Evolutionary conservation across 2,113 vertebrate genomes (phyloP), one percentile per base, ranked within the genome.

Genomic region (Burhinus bistriatus): DNA sequence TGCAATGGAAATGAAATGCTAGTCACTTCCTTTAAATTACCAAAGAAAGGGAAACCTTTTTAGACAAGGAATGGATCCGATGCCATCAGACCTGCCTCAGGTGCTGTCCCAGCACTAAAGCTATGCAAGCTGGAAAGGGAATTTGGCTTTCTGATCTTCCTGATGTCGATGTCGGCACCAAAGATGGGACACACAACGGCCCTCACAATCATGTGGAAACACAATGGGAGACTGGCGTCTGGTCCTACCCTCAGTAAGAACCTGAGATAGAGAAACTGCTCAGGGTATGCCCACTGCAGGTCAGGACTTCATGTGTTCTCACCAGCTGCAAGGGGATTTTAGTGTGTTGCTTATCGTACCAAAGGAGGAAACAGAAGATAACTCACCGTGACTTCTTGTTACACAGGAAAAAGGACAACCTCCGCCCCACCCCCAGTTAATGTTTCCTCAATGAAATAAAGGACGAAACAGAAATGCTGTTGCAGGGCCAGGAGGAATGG

Each of bases 401-500:
- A 8, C 14, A 36, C 2, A 59, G 30, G 26, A 38, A 38, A 23
- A 54, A 71, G 23, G 36, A 61, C 36, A 30, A 3, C 17, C 23
- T n/a, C 22, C 29, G 4, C 27, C 40, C 4, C 14, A 14, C 27
- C 26, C 6, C 17, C 49, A 26, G 3, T 12, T n/a, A 76, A 38
- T 2, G 8, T 29, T 57, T 64, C 49, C 91, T 34, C 0, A 1
- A 8, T 15, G 38, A 75, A 88, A 54, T 4, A 21, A 42, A 0
- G 32, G 54, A 54, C 4, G 25, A 70, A 36, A 59, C 38, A 47
- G 29, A 77, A 92, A 4, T 2, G 6, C 20, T 1, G 1, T 10
- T 1, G 3, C 25, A 19, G 30, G 47, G 25, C 6, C 44, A 18
- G 80, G 15, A 66, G 72, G 44, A 45, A 19, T 0, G 2, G 71